A percentile compares a stretch with the other conserved stretches of the same genome.
phyloP scores from a whole-genome alignment of 2,113 vertebrate species.

The Ailuropoda melanoleuca region DNA sequence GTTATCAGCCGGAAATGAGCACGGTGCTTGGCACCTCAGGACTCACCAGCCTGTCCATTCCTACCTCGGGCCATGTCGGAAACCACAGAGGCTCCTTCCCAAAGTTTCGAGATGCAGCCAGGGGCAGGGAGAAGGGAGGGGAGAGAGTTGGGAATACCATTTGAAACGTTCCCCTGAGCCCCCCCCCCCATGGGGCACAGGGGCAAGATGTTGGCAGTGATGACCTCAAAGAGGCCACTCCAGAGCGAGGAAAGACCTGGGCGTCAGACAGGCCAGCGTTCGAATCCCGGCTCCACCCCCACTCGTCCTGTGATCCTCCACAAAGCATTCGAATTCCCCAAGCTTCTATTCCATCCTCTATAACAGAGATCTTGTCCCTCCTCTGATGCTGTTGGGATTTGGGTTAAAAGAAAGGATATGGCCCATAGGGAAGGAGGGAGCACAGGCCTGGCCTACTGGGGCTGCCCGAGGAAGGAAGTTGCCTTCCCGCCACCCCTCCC shows the following conservation, averaged over 20 bases:
- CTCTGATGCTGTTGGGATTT: neutral
- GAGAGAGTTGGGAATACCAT: neutral
- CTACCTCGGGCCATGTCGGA: neutral
- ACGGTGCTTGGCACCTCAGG: neutral
- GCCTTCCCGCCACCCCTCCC: neutral
- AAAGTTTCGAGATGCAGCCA: neutral
- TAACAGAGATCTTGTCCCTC: neutral
- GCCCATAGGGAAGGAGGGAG: neutral
- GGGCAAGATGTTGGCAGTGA: neutral
- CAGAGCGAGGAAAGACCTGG: neutral
- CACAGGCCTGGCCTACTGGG: neutral
- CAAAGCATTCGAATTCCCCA: neutral
- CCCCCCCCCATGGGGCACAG: too few species aligned
- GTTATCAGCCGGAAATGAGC: neutral
- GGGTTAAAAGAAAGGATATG: neutral
- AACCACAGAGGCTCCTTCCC: neutral
- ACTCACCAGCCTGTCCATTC: neutral
- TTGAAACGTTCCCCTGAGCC: neutral
- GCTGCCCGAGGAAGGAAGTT: neutral
- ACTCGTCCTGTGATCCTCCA: neutral
- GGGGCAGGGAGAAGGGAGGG: accelerated
- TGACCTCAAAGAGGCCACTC: neutral
- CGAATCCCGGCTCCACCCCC: neutral
- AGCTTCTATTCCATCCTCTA: neutral
- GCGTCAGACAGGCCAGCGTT: neutral